Evolutionary conservation across 2,888 invertebrate species (phyloP), one percentile per base, ranked within the genome.

Genomic region (Parelbella ahira): DNA sequence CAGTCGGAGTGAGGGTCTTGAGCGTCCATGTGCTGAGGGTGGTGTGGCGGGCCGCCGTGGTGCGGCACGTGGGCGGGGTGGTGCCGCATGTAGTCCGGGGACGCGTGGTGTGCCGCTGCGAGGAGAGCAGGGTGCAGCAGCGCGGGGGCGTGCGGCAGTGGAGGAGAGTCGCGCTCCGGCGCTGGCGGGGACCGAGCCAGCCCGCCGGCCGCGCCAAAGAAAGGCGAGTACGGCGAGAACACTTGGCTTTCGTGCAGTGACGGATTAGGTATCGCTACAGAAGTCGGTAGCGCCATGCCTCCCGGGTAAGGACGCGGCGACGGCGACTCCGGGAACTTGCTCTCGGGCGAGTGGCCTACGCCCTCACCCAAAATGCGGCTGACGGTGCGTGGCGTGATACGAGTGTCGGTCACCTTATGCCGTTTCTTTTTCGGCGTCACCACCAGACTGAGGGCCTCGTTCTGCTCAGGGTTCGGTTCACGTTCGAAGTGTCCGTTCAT

Each of bases 241-340:
- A 96, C 95, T 88, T 96, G 95, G 75, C 95, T 95, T 89, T 96
- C 95, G 89, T 97, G 97, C 60, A 98, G 90, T 71, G 96, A 95
- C 45, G 98, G 98, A 83, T 98, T 98, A 47, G 97, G 96, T 77
- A 98, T 97, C 74, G 98, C 97, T 69, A 98, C 97, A 49, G 97
- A 95, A 47, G 97, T 98, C 56, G 97, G 97, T 75, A 97, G 90
- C 64, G 96, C 94, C 87, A 97, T 91, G 88, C 96, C 94, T 44
- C 96, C 94, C 37, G 94, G 94, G 60, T 92, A 91, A 75, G 93
- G 92, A 77, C 93, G 88, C 63, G 93, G 90, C 63, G 94, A 91
- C 51, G 94, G 93, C 37, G 94, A 93, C 57, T 93, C 91, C 58
- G 89, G 74, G 71, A 89, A 79, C 65, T 82, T 83, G 62, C 73